Conservation (phyloP, 2,888 invertebrate species). For the Syritta pipiens region DNA sequence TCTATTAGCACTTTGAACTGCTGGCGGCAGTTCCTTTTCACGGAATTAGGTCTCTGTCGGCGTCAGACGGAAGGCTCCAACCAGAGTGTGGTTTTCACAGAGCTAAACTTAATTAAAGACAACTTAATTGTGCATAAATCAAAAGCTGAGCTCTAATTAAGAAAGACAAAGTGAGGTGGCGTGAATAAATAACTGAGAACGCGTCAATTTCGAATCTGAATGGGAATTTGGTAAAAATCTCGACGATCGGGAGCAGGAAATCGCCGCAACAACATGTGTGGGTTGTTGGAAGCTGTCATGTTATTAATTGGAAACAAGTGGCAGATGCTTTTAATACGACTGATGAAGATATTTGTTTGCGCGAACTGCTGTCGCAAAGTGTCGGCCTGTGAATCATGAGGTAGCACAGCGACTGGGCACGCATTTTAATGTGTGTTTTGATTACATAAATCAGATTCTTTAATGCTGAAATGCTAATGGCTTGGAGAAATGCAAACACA, state of each 20-base stretch:
- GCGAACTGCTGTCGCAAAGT: constrained; percentile 7
- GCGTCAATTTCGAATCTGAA: constrained; percentile 45
- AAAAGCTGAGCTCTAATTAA: constrained; percentile 58
- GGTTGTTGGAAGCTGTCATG: constrained; percentile 33
- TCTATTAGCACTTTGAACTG: constrained; percentile 45
- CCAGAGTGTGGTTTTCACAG: constrained; percentile 42
- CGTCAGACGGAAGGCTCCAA: background rate
- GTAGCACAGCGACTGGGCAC: background rate
- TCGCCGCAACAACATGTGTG: constrained; percentile 27
- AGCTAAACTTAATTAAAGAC: constrained; percentile 58
- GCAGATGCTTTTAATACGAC: constrained; percentile 35
- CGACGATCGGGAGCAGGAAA: constrained; percentile 27
- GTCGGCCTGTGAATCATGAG: background rate
- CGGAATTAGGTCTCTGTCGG: constrained; percentile 17
- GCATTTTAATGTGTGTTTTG: background rate
- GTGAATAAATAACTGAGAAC: constrained; percentile 49
- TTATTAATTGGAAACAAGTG: constrained; percentile 52
- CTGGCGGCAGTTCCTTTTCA: constrained; percentile 30
- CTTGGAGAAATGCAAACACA: too few species aligned
- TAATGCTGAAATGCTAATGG: too few species aligned
- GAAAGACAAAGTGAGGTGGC: constrained; percentile 55
- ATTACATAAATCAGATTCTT: background rate
- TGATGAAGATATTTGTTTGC: constrained; percentile 39
- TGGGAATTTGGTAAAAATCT: constrained; percentile 25
- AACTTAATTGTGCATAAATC: constrained; percentile 56